Percentiles rank a stretch among this genome's conserved stretches.
These are phyloP conservation scores for Ctenoplectra terminalis DNA, from an alignment of 1,140 invertebrate species.

Conservation along the genomic window DNA sequence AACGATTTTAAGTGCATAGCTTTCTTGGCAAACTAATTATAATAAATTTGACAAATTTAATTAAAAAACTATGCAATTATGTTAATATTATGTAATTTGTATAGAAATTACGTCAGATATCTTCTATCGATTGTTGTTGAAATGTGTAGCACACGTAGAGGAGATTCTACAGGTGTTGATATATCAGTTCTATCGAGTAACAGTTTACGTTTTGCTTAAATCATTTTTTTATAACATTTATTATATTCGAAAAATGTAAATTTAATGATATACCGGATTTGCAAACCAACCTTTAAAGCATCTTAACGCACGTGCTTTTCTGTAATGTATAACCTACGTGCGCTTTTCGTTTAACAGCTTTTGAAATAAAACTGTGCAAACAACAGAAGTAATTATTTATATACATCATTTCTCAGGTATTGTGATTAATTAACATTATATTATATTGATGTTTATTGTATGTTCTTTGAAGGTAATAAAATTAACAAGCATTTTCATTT, in stretches of 20 bases:
- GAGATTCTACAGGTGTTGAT: neutral
- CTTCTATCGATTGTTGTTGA: neutral
- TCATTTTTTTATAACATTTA: neutral
- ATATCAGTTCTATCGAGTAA: neutral
- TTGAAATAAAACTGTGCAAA: neutral
- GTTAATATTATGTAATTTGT: neutral
- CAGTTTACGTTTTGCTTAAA: neutral
- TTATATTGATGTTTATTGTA: neutral
- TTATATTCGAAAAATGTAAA: neutral
- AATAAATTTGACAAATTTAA: neutral
- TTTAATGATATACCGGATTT: neutral
- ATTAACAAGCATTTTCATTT: neutral
- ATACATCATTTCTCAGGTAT: neutral
- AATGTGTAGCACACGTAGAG: neutral
- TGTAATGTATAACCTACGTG: slow-evolving; percentile 28
- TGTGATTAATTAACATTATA: neutral
- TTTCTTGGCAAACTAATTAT: neutral
- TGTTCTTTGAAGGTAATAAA: neutral
- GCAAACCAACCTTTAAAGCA: slow-evolving; percentile 5
- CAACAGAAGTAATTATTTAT: neutral
- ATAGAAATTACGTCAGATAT: slow-evolving; percentile 13
- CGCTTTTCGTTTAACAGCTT: neutral
- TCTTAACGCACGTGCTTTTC: slow-evolving; percentile 28
- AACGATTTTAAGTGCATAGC: too few species aligned
- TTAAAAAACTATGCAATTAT: neutral